Conservation (phyloP, 2,797 vertebrate genomes). For the Gallinago stenura region DNA sequence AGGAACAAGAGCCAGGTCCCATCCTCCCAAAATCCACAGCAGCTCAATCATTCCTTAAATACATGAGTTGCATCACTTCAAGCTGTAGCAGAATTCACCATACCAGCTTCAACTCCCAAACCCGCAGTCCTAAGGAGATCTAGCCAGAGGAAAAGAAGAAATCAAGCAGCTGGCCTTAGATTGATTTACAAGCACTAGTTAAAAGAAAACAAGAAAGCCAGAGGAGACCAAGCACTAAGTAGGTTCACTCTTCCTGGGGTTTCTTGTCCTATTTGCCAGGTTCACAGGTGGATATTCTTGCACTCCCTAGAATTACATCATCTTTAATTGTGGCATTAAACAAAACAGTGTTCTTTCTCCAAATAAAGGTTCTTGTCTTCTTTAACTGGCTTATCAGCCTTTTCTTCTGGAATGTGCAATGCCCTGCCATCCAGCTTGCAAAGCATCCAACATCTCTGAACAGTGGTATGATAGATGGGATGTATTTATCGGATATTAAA, state of each 20-base stretch:
- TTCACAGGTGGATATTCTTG: not conserved
- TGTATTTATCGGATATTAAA: slow-evolving; percentile 36
- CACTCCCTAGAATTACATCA: not conserved
- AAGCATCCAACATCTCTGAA: not conserved
- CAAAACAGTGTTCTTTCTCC: not conserved
- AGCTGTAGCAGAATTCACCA: not conserved
- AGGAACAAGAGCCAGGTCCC: slow-evolving; percentile 32
- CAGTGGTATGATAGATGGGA: not conserved
- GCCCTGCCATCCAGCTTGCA: not conserved
- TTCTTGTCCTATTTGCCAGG: not conserved
- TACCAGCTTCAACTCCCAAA: not conserved
- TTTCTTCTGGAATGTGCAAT: not conserved
- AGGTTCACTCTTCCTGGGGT: not conserved
- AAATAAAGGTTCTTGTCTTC: not conserved
- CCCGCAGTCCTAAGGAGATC: not conserved
- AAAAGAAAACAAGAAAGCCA: not conserved
- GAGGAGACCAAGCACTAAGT: not conserved
- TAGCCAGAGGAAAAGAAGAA: not conserved
- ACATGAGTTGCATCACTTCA: not conserved
- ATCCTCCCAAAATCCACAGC: not conserved
- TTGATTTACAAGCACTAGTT: not conserved
- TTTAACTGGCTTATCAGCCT: not conserved
- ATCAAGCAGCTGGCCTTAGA: not conserved
- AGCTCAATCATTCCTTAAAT: not conserved
- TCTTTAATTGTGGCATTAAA: not conserved